These are phyloP conservation scores for Calephelis perditalis DNA, from an alignment of 2,888 invertebrate genomes.

Conservation along the genomic window DNA sequence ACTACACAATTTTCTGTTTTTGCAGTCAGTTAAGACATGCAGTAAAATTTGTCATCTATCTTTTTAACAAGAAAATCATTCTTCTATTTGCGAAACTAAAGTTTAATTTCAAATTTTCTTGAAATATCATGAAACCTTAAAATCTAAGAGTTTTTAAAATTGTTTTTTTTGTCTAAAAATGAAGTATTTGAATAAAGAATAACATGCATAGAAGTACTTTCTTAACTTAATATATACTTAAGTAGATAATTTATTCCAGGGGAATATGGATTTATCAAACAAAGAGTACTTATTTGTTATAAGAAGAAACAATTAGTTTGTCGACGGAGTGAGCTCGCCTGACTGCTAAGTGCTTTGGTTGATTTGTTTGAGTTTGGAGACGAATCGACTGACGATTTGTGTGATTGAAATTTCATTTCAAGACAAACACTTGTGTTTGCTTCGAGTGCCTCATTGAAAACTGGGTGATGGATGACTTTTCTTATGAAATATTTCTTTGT, in stretches of 20 bases:
- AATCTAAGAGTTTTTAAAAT: too few species aligned
- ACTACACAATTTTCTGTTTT: too few species aligned
- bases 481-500: not conserved
- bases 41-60: too few species aligned
- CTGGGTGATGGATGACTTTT: slow-evolving; percentile 5
- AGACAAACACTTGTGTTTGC: slow-evolving; percentile 11
- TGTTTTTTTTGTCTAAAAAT: too few species aligned
- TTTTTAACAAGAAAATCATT: too few species aligned
- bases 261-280: slow-evolving; percentile 29
- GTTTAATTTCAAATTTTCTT: too few species aligned
- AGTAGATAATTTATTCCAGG: not conserved
- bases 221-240: too few species aligned
- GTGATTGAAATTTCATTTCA: slow-evolving; percentile 6
- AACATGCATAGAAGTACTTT: not conserved
- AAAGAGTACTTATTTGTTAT: slow-evolving; percentile 39
- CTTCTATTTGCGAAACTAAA: too few species aligned
- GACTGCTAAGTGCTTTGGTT: slow-evolving; percentile 51
- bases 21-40: too few species aligned
- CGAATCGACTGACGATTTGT: slow-evolving; percentile 23
- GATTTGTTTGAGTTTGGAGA: slow-evolving; percentile 63
- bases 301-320: slow-evolving; percentile 59
- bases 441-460: slow-evolving; percentile 8
- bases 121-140: too few species aligned
- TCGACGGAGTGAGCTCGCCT: slow-evolving; percentile 36
- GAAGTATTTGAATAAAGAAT: too few species aligned